These are phyloP conservation scores for Sebastolobus alascanus DNA, from an alignment of 2,797 vertebrate genomes.

Conservation along the genomic window DNA sequence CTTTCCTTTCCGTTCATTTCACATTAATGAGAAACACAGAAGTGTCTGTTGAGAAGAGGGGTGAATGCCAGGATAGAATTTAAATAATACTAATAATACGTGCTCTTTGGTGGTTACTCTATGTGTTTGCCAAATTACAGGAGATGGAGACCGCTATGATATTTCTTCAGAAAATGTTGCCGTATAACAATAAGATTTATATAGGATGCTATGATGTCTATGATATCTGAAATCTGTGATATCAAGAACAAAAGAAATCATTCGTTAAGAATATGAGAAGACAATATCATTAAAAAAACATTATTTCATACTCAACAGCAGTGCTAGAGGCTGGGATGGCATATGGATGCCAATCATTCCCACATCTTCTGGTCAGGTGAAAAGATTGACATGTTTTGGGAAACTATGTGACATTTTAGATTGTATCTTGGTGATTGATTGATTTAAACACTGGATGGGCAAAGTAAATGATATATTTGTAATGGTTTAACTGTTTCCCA, in stretches of 20 bases:
- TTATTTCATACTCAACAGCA: not conserved
- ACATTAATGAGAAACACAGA: too few species aligned
- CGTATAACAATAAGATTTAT: not conserved
- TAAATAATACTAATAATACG: too few species aligned
- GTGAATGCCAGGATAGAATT: too few species aligned
- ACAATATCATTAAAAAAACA: not conserved
- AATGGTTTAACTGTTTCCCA: not conserved
- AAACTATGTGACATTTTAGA: not conserved
- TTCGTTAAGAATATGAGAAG: not conserved
- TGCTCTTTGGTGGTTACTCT: too few species aligned
- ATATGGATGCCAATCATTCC: not conserved
- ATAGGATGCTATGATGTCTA: not conserved
- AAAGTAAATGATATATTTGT: not conserved
- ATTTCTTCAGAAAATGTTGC: not conserved
- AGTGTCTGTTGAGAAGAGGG: too few species aligned
- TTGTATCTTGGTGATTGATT: not conserved
- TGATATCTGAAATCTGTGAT: not conserved
- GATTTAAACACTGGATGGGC: not conserved
- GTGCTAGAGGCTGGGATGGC: not conserved
- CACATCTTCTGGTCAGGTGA: not conserved
- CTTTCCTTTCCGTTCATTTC: too few species aligned
- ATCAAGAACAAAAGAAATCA: not conserved
- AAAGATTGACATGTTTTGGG: not conserved
- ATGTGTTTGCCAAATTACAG: too few species aligned
- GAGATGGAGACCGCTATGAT: too few species aligned